Base-by-base conservation (phyloP, 2,113 vertebrate species). In the Carollia perspicillata region DNA sequence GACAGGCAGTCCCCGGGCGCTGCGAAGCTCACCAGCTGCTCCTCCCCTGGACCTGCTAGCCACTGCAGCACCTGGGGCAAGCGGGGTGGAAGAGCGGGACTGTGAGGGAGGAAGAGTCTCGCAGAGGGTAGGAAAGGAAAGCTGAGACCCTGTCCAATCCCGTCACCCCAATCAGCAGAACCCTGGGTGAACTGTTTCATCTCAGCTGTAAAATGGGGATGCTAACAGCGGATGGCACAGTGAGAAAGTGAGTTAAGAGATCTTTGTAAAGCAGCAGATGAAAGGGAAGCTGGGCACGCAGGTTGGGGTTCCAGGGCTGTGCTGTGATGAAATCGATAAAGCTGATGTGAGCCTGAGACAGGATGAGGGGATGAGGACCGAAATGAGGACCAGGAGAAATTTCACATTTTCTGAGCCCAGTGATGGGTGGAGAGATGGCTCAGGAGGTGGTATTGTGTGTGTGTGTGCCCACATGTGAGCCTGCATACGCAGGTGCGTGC, bases 1-100 rank as follows among this genome's bases (percentile, higher is more conserved):
- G 98, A 98, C 7, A 99, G 98, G 26, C 99, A 99, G n/a, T 99
- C 98, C 6, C 99, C 98, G 0, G 98, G 98, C 33, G 98, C 96
- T 68, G 97, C 97, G 81, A 98, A 99, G 88, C 98, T 98, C 0
- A 97, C 97, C 96, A 99, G 97, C 97, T 98, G 98, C 1, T 98
- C 97, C 97, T 99, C 98, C 6, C 99, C 98, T 40, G 97, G 97
- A 95, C 98, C 98, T 0, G 97, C 96, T 97, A 99, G 81, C 98
- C 98, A 98, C 98, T 98, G 91, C 96, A 99, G 51, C 83, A 95
- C 98, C 99, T 99, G 97, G 78, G 86, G 69, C 55, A 53, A 65
- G 63, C 22, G 18, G 80, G 7, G 42, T 11, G 16, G 71, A 37
- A 60, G 4, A 51, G 77, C 9, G 28, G 69, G 47, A 16, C 22